Conservation (phyloP, 2,888 invertebrate genomes). For the Anticlea derivata region DNA sequence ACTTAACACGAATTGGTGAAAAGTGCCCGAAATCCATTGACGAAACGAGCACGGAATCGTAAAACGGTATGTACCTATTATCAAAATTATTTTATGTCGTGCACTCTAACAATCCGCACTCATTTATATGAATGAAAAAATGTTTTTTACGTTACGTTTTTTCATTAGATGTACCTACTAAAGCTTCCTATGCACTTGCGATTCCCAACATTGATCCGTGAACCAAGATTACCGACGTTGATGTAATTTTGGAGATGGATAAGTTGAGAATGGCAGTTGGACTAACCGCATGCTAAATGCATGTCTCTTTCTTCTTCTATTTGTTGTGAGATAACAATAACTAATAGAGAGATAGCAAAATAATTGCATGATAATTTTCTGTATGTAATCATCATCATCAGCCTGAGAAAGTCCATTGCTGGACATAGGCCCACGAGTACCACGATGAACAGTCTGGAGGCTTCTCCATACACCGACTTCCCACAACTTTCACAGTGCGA, state of each 20-base stretch:
- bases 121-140: slow-evolving; percentile 62
- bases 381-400: no score
- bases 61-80: slow-evolving; percentile 78
- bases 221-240: not conserved
- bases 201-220: not conserved
- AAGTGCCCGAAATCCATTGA: slow-evolving; percentile 43
- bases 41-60: slow-evolving; percentile 52
- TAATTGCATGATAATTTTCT: slow-evolving; percentile 43
- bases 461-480: no score
- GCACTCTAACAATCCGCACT: slow-evolving; percentile 76
- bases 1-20: slow-evolving; percentile 14
- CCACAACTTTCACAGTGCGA: no score
- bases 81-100: slow-evolving; percentile 69
- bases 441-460: no score
- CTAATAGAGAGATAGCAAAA: slow-evolving; percentile 45
- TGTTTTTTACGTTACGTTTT: slow-evolving; percentile 46
- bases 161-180: slow-evolving; percentile 51
- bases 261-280: slow-evolving; percentile 18
- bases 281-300: slow-evolving; percentile 63
- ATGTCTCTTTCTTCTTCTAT: slow-evolving; percentile 63
- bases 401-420: no score
- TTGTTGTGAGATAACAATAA: slow-evolving; percentile 82
- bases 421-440: no score
- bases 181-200: slow-evolving; percentile 54
- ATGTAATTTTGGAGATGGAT: not conserved